Evolutionary conservation across 2,113 vertebrate species (phyloP).

Genomic region (Cnemophilus loriae): DNA sequence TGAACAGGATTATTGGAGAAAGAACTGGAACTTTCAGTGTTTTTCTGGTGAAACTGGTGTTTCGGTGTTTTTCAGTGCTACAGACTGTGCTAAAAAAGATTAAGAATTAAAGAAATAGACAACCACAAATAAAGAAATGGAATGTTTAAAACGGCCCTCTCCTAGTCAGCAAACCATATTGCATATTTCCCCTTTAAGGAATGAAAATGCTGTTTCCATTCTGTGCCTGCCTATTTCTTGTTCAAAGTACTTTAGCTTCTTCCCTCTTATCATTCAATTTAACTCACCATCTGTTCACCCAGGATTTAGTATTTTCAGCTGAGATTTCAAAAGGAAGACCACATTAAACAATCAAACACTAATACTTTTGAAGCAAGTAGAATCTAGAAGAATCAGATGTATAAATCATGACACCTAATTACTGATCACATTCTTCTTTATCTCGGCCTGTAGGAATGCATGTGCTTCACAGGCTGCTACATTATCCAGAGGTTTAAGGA

Average conservation of each 20-base stretch:
- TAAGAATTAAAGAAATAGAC: neutral
- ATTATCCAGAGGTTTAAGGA: neutral
- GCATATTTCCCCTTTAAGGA: neutral
- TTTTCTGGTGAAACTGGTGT: neutral
- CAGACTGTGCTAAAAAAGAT: neutral
- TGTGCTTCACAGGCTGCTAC: neutral
- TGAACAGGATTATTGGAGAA: neutral
- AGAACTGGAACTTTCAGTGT: neutral
- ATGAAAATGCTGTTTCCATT: constrained; percentile 1
- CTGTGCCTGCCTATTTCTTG: neutral
- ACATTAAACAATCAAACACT: constrained; percentile 64
- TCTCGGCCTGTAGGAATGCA: neutral
- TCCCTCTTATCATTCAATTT: constrained; percentile 45
- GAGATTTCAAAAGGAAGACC: constrained; percentile 48
- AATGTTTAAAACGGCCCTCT: neutral
- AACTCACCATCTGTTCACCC: constrained; percentile 45
- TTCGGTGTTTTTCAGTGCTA: neutral
- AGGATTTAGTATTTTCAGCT: constrained; percentile 52
- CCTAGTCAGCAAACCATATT: neutral
- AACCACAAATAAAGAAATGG: neutral
- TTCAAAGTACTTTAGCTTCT: constrained; percentile 34
- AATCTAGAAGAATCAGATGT: constrained; percentile 29
- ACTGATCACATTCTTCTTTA: neutral
- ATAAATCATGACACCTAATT: constrained; percentile 51
- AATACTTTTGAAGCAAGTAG: constrained; percentile 33